These are phyloP conservation scores for Salminus brasiliensis DNA, from an alignment of 2,113 vertebrate genomes.

Conservation along the genomic window DNA sequence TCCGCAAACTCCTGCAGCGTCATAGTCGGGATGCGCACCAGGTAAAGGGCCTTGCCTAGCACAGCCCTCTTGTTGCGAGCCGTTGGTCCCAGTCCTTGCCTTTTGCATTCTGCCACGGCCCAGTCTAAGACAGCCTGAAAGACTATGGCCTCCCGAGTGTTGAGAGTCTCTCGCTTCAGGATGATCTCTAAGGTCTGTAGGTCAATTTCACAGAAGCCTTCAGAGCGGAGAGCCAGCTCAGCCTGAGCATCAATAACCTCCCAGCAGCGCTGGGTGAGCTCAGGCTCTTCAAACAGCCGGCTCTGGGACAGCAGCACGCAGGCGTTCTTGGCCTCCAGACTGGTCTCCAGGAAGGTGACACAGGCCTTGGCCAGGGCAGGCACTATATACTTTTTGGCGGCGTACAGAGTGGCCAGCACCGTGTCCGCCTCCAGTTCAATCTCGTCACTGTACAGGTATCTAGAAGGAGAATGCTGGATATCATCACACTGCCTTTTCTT, in stretches of 20 bases:
- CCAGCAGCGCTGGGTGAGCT: slow-evolving; percentile 94
- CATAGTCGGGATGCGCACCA: slow-evolving; percentile 91
- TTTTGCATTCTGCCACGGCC: slow-evolving; percentile 88
- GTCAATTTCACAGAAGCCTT: slow-evolving; percentile 94
- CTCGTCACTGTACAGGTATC: slow-evolving; percentile 96
- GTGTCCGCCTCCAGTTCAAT: slow-evolving; percentile 94
- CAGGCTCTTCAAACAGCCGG: slow-evolving; percentile 92
- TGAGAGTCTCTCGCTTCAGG: slow-evolving; percentile 88
- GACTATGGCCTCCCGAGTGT: slow-evolving; percentile 87
- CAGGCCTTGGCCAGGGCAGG: slow-evolving; percentile 91
- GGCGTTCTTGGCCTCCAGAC: slow-evolving; percentile 91
- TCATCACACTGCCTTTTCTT: background rate
- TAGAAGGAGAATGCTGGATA: slow-evolving; percentile 52
- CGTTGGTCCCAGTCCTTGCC: slow-evolving; percentile 79
- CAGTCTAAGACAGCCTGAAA: slow-evolving; percentile 88
- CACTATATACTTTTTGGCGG: slow-evolving; percentile 96
- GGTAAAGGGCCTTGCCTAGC: slow-evolving; percentile 86
- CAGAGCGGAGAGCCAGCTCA: slow-evolving; percentile 87
- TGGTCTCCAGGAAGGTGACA: slow-evolving; percentile 92
- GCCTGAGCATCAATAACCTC: slow-evolving; percentile 95
- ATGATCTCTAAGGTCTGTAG: slow-evolving; percentile 90
- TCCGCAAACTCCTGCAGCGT: slow-evolving; percentile 93
- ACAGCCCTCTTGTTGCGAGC: slow-evolving; percentile 85
- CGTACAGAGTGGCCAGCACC: slow-evolving; percentile 90
- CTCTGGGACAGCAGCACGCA: slow-evolving; percentile 94